Base-by-base conservation (phyloP, 1,140 invertebrate species). In the Globodera rostochiensis region DNA sequence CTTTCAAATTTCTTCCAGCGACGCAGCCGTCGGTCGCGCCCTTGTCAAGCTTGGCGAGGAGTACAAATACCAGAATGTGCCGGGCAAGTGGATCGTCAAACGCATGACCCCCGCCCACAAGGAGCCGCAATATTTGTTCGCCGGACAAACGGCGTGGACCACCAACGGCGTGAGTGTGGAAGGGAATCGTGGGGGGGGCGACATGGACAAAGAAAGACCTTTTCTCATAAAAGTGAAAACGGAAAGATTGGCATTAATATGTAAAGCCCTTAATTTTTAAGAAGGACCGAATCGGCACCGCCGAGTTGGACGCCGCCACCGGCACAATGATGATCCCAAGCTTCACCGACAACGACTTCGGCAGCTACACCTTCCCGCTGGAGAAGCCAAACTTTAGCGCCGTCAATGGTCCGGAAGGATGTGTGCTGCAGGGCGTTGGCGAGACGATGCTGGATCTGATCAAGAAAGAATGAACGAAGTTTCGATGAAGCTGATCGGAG, bases 301-400 rank as follows among this genome's bases (percentile, higher is more conserved):
- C 69, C 9, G 69, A 71, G 69, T 47, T 71, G 69, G 69, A 71
- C 69, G n/a, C 25, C 46, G 69, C 25, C 25, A 71, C 25, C 25
- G 69, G 69, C 25, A 71, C 69, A 47, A 36, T 71, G 69, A 19
- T 36, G 21, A 36, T 71, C 25, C 69, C 25, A 19, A 71, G 25
- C 69, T 71, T 71, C 69, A 21, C 69, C 69, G 69, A 36, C 21
- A 36, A 47, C 69, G 69, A 71, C 69, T 36, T 71, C 9, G 69
- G 69, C 69, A 11, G 8, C 25, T 71, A 71, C 69, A 45, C 69
- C 25, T 71, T 71, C 69, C 69, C 69, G 69, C 25, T 71, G n/a
- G 69, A 71, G 46, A 8, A 36, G 69, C 25, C 25, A 6, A 36
- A 71, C 69, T 11, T 71, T 36, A 36, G 15, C 46, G 25, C 69